Evolutionary conservation across 2,113 vertebrate species (phyloP).

Genomic region (Calidris pygmaea): DNA sequence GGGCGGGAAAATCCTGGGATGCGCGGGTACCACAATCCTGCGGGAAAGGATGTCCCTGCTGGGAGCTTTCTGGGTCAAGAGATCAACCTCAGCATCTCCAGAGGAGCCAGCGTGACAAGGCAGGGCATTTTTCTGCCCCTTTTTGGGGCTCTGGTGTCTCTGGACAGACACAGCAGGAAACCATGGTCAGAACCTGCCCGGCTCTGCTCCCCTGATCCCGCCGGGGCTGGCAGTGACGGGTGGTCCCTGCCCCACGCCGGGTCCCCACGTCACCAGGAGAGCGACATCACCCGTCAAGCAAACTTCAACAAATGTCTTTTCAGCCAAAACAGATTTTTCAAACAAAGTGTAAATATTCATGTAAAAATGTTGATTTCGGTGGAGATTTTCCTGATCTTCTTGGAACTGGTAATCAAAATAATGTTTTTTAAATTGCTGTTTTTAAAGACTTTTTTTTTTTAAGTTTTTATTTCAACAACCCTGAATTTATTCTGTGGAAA

Average conservation of each 20-base stretch:
- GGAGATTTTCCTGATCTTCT: constrained; percentile 40
- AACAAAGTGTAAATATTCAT: constrained; percentile 49
- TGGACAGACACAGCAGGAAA: not conserved
- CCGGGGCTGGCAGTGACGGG: accelerated
- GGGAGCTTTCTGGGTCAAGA: not conserved
- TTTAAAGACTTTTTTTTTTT: not conserved
- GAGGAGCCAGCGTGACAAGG: not conserved
- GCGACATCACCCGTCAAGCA: not conserved
- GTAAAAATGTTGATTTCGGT: constrained; percentile 36
- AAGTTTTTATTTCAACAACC: not conserved
- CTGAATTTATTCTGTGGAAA: not conserved
- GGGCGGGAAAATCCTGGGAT: accelerated
- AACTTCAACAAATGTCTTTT: not conserved
- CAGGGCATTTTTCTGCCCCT: not conserved
- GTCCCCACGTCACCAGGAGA: not conserved
- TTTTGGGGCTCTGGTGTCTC: not conserved
- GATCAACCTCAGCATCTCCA: not conserved
- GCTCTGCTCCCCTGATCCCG: not conserved
- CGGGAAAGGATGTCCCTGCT: not conserved
- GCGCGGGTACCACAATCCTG: accelerated
- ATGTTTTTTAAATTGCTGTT: not conserved
- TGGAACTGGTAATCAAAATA: constrained; percentile 25
- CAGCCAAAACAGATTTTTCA: constrained; percentile 44
- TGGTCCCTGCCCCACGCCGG: not conserved
- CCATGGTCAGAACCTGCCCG: accelerated